phyloP scores from a whole-genome alignment of 2,113 vertebrate genomes.

The Gasterosteus nipponicus region DNA sequence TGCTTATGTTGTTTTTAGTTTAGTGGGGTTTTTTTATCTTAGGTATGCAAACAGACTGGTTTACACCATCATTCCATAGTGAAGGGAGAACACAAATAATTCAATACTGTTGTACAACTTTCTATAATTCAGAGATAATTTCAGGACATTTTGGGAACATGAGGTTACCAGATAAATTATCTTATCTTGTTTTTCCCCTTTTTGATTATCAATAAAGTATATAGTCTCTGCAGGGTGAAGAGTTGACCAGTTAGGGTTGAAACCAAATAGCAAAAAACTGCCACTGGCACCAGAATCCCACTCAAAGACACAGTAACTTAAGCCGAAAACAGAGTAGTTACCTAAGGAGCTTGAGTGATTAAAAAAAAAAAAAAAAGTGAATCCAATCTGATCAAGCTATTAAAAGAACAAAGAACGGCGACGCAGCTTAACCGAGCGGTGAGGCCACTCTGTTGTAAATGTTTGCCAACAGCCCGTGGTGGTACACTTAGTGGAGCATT shows the following conservation, averaged over 20 bases:
- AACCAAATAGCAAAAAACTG: slow-evolving; percentile 4
- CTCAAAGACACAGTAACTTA: slow-evolving; percentile 31
- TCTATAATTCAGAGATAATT: neutral
- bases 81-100: slow-evolving; percentile 5
- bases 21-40: slow-evolving; percentile 30
- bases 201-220: neutral
- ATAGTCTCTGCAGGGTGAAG: neutral
- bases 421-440: slow-evolving; percentile 33
- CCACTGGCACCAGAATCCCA: slow-evolving; percentile 21
- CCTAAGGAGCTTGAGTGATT: slow-evolving; percentile 63
- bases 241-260: neutral
- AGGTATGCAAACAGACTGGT: slow-evolving; percentile 8
- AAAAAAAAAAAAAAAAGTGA: slow-evolving; percentile 66
- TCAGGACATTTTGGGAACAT: slow-evolving; percentile 14
- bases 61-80: slow-evolving; percentile 27
- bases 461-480: slow-evolving; percentile 50
- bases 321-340: slow-evolving; percentile 47
- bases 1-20: neutral
- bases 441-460: slow-evolving; percentile 43
- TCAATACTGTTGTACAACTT: neutral
- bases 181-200: neutral
- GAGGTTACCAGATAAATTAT: neutral
- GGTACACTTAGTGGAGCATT: slow-evolving; percentile 40
- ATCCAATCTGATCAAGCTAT: slow-evolving; percentile 74
- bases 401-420: slow-evolving; percentile 68